Base-by-base conservation (phyloP, 2,888 invertebrate species). In the Drosophila stalkeri region DNA sequence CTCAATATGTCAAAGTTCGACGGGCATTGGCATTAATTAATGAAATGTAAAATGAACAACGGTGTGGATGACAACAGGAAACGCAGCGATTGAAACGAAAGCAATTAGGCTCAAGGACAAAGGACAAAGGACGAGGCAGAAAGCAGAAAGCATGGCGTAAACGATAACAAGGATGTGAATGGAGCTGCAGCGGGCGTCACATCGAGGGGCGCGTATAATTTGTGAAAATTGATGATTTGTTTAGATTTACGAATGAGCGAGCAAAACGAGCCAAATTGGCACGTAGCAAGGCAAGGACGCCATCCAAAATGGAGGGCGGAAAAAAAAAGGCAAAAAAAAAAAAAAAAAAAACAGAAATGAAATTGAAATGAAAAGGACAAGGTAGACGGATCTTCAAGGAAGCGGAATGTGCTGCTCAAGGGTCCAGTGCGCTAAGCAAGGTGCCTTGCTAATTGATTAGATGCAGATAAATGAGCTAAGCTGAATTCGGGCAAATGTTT, bases 151-250 rank as follows among this genome's bases (percentile, higher is more conserved):
- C 63, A 55, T 46, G 39, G 49, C 69, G 54, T 35, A 44, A 56
- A 35, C 20, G 54, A 61, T 27, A 23, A 12, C 14, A 11, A n/a
- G 18, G 39, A 11, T 23, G 39, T 52, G 23, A 35, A n/a, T 20
- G 56, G 20, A 47, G 27, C 11, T 4, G 8, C 31, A 39, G 18
- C 18, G 20, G 44, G 37, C 56, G 39, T 20, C 44, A 43, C 57
- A 44, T 68, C 41, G 62, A 65, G 60, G 77, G 62, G 63, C 80
- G 72, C 80, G 74, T 86, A 80, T 88, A 87, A 90, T 90, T 90
- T 90, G 90, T 86, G 86, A 87, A 87, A 87, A 87, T 90, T 90
- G 90, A 88, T 89, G 86, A 90, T 90, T 87, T 87, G 86, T 87
- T 90, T 90, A 82, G 90, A 89, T 83, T 89, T 86, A 90, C 90